Conservation (phyloP, 64 coral and sea anemone species). For the Montipora foliosa region DNA sequence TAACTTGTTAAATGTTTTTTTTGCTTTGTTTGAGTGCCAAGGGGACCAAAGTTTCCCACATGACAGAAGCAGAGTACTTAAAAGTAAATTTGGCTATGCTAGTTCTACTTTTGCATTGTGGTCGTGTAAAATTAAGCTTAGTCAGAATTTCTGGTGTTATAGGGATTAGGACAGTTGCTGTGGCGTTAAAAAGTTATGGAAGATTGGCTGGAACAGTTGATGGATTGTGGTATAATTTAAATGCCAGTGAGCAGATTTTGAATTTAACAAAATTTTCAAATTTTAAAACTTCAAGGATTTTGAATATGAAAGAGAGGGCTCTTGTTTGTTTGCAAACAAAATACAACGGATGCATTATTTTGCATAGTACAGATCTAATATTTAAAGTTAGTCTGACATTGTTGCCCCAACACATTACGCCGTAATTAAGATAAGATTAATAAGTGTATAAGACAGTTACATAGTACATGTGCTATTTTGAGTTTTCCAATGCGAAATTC, state of each 20-base stretch:
- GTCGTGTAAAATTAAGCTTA: no score
- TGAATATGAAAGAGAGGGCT: slow-evolving; percentile 16
- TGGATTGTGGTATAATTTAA: slow-evolving; percentile 6
- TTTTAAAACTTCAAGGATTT: slow-evolving; percentile 18
- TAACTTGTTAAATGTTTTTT: no score
- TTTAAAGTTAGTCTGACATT: slow-evolving; percentile 37
- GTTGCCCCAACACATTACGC: slow-evolving; percentile 19
- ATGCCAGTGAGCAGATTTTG: slow-evolving; percentile 9
- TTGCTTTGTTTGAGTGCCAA: no score
- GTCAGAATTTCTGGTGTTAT: not conserved
- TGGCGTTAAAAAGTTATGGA: not conserved
- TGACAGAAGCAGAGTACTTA: no score
- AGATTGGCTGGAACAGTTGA: slow-evolving; percentile 13
- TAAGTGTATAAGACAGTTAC: not conserved
- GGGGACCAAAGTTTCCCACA: no score
- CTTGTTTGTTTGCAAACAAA: slow-evolving; percentile 9
- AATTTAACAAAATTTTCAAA: slow-evolving; percentile 3
- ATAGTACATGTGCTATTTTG: no score
- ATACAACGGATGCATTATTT: not conserved
- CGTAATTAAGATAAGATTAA: slow-evolving; percentile 39
- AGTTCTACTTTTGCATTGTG: no score
- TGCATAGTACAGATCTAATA: slow-evolving; percentile 30
- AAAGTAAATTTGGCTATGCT: no score
- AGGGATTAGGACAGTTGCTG: not conserved
- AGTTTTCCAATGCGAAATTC: no score